Evolutionary conservation across 1,140 invertebrate species (phyloP).

Genomic region (Belonocnema kinseyi): DNA sequence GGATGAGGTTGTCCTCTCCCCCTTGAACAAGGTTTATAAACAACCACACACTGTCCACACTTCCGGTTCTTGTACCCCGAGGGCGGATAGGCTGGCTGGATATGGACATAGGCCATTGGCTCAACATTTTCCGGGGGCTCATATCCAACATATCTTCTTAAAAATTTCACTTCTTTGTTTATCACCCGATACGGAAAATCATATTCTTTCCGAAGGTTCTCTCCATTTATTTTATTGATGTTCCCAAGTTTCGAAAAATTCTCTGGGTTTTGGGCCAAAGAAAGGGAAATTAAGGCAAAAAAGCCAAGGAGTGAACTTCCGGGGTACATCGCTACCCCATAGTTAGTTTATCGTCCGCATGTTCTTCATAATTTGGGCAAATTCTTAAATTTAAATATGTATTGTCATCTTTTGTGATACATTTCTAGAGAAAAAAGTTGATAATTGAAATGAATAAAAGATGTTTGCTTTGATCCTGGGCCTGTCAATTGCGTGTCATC

Average conservation of each 20-base stretch:
- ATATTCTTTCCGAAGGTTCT: background rate
- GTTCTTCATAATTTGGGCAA: constrained; percentile 21
- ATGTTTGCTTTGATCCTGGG: background rate
- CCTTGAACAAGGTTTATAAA: constrained; percentile 67
- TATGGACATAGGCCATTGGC: constrained; percentile 71
- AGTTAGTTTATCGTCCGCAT: constrained; percentile 47
- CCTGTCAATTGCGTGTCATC: background rate
- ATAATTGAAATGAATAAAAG: no score
- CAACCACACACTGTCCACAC: constrained; percentile 67
- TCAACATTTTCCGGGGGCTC: constrained; percentile 40
- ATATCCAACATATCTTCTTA: constrained; percentile 36
- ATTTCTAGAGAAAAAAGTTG: no score
- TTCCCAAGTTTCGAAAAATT: constrained; percentile 1
- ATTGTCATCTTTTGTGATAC: no score
- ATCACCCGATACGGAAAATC: background rate
- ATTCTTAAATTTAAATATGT: no score
- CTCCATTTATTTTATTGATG: constrained; percentile 30
- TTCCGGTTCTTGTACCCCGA: constrained; percentile 59
- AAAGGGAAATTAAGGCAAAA: constrained; percentile 49
- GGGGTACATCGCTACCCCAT: constrained; percentile 70
- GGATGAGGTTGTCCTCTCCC: constrained; percentile 57
- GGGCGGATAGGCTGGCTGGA: constrained; percentile 59
- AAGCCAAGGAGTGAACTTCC: constrained; percentile 58
- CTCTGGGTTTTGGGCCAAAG: constrained; percentile 34
- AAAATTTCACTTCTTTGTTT: background rate